These are phyloP conservation scores for Clupea harengus DNA, from an alignment of 2,113 vertebrate genomes.

Conservation along the genomic window DNA sequence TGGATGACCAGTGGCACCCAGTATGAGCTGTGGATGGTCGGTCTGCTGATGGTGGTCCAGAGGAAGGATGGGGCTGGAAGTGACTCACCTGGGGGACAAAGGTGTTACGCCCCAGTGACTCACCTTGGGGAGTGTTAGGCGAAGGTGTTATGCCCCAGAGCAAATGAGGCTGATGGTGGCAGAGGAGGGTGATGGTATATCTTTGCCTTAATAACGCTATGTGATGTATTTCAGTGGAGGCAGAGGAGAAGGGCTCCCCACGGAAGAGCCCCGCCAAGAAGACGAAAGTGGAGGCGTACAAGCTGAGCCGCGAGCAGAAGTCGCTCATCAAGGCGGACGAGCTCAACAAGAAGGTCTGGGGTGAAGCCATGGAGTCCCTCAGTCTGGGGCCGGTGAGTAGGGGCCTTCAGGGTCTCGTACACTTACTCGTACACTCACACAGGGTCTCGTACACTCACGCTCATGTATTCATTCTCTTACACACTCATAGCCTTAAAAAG, in stretches of 20 bases:
- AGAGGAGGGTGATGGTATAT: too few relatives aligned
- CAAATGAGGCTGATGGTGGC: too few relatives aligned
- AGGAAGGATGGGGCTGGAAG: too few relatives aligned
- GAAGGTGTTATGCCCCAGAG: too few relatives aligned
- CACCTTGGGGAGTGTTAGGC: too few relatives aligned
- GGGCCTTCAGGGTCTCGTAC: neutral
- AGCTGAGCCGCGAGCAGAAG: slow-evolving; percentile 83
- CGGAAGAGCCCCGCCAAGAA: slow-evolving; percentile 77
- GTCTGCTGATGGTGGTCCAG: too few relatives aligned
- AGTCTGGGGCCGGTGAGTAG: slow-evolving; percentile 82
- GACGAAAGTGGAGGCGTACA: slow-evolving; percentile 84
- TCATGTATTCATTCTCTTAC: too few relatives aligned
- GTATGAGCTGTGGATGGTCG: too few relatives aligned
- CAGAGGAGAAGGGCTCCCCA: slow-evolving; percentile 60
- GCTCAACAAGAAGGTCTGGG: slow-evolving; percentile 89
- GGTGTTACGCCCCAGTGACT: too few relatives aligned
- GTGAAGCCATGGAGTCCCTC: slow-evolving; percentile 83
- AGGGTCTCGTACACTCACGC: neutral
- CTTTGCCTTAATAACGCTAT: neutral
- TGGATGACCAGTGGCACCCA: too few relatives aligned
- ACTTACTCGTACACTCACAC: neutral
- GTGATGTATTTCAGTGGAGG: slow-evolving; percentile 10
- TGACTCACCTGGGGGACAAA: too few relatives aligned
- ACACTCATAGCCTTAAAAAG: too few relatives aligned
- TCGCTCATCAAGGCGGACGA: slow-evolving; percentile 83